Conservation (phyloP, 2,113 vertebrate genomes). For the Smithornis capensis region DNA sequence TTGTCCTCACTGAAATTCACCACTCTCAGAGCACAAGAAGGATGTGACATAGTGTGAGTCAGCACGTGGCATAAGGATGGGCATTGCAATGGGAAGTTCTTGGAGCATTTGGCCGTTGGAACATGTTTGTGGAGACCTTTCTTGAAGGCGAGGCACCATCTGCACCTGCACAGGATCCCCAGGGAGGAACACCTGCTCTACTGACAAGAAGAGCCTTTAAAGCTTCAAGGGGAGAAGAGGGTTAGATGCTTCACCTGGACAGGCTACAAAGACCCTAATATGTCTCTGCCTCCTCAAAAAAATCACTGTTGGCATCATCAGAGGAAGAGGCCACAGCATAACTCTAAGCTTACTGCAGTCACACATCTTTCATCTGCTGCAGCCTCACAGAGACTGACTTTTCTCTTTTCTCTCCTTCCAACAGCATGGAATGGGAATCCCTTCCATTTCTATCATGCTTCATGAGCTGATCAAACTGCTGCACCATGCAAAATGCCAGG, state of each 20-base stretch:
- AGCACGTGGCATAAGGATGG: fast-evolving
- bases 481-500: conserved; percentile 80
- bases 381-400: background rate
- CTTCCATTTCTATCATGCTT: conserved; percentile 89
- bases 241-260: background rate
- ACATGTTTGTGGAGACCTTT: background rate
- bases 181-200: background rate
- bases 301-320: background rate
- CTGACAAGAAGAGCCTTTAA: background rate
- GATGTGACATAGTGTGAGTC: background rate
- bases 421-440: conserved; percentile 87
- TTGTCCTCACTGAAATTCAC: background rate
- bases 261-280: background rate
- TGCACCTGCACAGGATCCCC: background rate
- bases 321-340: background rate
- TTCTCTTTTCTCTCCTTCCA: conserved; percentile 1
- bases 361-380: fast-evolving
- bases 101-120: background rate
- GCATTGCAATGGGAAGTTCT: background rate
- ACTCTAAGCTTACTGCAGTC: background rate
- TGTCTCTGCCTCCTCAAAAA: background rate
- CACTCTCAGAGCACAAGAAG: fast-evolving
- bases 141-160: background rate
- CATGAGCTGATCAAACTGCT: conserved; percentile 92
- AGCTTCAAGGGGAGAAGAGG: background rate